phyloP scores from a whole-genome alignment of 1,140 invertebrate species.

The Nasonia longicornis region DNA sequence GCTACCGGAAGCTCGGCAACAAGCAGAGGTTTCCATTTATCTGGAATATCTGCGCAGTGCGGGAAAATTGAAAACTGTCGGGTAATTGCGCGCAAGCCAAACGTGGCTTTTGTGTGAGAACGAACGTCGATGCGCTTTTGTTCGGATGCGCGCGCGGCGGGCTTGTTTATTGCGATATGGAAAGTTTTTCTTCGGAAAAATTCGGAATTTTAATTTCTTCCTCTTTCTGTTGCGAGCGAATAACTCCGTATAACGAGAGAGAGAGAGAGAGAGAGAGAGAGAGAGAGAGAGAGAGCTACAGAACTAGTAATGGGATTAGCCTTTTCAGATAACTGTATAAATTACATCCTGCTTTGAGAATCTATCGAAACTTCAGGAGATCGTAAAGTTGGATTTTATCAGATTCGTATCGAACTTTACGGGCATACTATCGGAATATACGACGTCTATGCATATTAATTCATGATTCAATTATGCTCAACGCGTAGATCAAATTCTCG shows the following conservation, averaged over 20 bases:
- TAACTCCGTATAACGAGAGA: background rate
- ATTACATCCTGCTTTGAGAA: background rate
- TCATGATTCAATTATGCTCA: background rate
- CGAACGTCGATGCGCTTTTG: background rate
- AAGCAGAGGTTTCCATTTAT: slow-evolving; percentile 21
- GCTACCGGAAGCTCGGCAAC: slow-evolving; percentile 15
- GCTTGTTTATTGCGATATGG: background rate
- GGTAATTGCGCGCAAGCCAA: background rate
- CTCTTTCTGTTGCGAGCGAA: background rate
- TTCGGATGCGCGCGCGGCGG: background rate
- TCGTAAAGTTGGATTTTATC: too few relatives aligned
- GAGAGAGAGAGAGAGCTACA: too few relatives aligned
- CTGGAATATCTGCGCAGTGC: background rate
- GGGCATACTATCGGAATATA: too few relatives aligned
- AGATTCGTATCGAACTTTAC: too few relatives aligned
- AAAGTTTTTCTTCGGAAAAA: background rate
- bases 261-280: too few relatives aligned
- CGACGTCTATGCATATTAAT: background rate
- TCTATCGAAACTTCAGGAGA: too few relatives aligned
- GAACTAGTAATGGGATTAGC: background rate
- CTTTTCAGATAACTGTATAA: background rate
- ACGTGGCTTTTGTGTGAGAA: background rate
- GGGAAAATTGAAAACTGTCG: background rate
- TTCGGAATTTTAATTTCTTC: too few relatives aligned
- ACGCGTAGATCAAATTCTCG: too few relatives aligned